phyloP scores from a whole-genome alignment of 2,888 invertebrate species.

The Pammene aurita region DNA sequence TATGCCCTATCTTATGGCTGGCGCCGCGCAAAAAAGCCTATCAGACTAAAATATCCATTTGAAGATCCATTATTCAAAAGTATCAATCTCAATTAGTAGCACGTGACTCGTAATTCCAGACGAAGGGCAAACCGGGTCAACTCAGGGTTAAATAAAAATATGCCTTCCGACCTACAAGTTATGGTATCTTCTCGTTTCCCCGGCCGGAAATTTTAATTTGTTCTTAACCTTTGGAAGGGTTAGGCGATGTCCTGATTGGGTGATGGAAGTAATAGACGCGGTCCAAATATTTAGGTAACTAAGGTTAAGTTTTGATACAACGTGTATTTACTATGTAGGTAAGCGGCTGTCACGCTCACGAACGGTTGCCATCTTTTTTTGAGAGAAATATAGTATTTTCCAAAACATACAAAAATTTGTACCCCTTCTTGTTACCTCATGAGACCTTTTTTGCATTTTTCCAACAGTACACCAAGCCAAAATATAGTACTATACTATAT shows the following conservation, averaged over 20 bases:
- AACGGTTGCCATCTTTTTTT: no score
- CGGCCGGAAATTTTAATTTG: constrained; percentile 19
- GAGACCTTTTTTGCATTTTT: no score
- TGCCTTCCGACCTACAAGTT: constrained; percentile 7
- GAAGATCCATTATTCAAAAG: constrained; percentile 13
- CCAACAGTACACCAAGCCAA: no score
- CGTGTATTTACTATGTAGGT: no score
- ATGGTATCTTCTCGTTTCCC: constrained; percentile 11
- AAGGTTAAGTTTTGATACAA: no score
- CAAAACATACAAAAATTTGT: no score
- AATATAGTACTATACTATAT: no score
- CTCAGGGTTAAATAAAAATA: constrained; percentile 9
- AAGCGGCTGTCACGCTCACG: no score
- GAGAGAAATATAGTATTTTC: no score
- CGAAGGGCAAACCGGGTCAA: constrained; percentile 15
- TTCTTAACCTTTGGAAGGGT: constrained; percentile 25
- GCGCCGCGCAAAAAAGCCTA: neutral
- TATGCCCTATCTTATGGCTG: no score
- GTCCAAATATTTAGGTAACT: no score
- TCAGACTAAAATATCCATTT: constrained; percentile 2
- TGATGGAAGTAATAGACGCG: neutral
- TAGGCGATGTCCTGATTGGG: constrained; percentile 3
- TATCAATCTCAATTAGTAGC: constrained; percentile 33
- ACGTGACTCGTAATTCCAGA: constrained; percentile 18
- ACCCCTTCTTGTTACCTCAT: no score